Percentiles rank a stretch among this genome's conserved stretches.
phyloP scores from a whole-genome alignment of 1,140 invertebrate species.

The Zeugodacus cucurbitae region DNA sequence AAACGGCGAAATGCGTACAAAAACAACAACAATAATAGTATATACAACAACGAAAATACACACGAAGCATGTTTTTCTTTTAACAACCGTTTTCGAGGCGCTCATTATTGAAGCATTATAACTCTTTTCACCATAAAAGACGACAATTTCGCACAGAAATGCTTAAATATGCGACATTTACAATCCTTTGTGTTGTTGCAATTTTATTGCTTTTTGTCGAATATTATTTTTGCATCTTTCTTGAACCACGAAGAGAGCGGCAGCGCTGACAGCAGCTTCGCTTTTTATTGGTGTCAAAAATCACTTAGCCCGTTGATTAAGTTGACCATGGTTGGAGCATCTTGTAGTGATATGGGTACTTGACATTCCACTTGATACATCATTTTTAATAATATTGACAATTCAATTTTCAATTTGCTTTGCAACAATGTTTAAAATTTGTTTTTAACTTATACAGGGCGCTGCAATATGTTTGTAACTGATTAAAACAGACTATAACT shows the following conservation, averaged over 20 bases:
- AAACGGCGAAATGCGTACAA: neutral
- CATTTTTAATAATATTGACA: neutral
- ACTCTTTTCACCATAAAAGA: neutral
- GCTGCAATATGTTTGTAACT: too few relatives aligned
- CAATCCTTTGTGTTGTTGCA: neutral
- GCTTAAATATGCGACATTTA: neutral
- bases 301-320: neutral
- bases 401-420: neutral
- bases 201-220: neutral
- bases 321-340: neutral
- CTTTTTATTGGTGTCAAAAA: neutral
- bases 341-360: neutral
- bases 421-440: too few relatives aligned
- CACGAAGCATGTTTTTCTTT: neutral
- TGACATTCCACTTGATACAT: neutral
- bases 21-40: neutral
- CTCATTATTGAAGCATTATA: neutral
- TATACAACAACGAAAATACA: neutral
- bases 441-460: too few relatives aligned
- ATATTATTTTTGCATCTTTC: neutral
- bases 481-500: too few relatives aligned
- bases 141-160: neutral
- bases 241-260: neutral
- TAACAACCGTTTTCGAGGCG: neutral
- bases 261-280: neutral